phyloP scores from a whole-genome alignment of 2,113 vertebrate species.

The Columba livia region DNA sequence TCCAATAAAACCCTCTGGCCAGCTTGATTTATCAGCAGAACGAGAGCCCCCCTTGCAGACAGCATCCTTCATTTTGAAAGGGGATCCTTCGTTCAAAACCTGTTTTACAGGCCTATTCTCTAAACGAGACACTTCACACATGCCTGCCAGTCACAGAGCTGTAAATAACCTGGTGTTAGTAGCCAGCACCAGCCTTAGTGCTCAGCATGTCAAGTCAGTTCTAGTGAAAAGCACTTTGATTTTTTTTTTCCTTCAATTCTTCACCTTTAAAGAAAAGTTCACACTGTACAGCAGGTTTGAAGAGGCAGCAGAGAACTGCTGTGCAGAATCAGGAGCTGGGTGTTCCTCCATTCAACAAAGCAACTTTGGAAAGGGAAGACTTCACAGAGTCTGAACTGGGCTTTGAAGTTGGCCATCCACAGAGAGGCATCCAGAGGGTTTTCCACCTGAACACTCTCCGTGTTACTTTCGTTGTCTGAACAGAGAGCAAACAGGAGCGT shows the following conservation, averaged over 20 bases:
- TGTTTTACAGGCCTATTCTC: constrained; percentile 24
- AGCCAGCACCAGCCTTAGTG: not conserved
- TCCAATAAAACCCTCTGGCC: not conserved
- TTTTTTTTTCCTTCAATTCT: not conserved
- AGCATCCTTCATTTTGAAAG: not conserved
- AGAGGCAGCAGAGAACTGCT: not conserved
- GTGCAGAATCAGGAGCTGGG: not conserved
- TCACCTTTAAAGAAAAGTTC: not conserved
- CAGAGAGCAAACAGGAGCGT: not conserved
- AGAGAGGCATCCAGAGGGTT: not conserved
- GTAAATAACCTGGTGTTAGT: not conserved
- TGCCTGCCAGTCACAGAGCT: not conserved
- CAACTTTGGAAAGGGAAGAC: not conserved
- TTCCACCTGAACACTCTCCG: not conserved
- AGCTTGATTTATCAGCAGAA: not conserved
- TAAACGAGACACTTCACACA: not conserved
- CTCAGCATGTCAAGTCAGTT: not conserved
- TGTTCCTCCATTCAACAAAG: not conserved
- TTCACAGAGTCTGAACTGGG: not conserved
- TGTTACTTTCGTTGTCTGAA: not conserved
- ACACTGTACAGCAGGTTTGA: not conserved
- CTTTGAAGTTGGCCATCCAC: not conserved
- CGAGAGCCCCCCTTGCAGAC: not conserved
- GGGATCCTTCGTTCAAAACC: constrained; percentile 34
- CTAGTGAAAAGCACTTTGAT: not conserved